Evolutionary conservation across 2,797 vertebrate species (phyloP).

Genomic region (Coregonus suidteri): DNA sequence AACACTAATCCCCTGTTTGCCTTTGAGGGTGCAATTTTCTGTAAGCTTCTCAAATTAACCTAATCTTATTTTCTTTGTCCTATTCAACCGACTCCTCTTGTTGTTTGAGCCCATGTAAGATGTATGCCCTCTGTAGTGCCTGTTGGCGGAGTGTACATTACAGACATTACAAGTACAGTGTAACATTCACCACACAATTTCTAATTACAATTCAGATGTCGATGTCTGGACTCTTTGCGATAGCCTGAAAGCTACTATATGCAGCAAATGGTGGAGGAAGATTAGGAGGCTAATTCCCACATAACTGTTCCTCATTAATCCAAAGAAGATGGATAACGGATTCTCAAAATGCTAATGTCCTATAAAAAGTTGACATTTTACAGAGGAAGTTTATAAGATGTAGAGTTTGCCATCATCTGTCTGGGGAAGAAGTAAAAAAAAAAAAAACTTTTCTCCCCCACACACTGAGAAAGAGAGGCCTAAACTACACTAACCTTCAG

Average conservation of each 20-base stretch:
- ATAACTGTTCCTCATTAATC: slow-evolving; percentile 63
- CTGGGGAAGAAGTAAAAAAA: too few species aligned
- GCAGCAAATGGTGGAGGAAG: slow-evolving; percentile 22
- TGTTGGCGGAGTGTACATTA: slow-evolving; percentile 28
- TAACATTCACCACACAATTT: slow-evolving; percentile 34
- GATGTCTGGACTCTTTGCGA: slow-evolving; percentile 60
- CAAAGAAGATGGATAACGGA: slow-evolving; percentile 45
- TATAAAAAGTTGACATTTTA: slow-evolving; percentile 65
- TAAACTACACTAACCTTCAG: not conserved
- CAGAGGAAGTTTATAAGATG: slow-evolving; percentile 20
- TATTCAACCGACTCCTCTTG: slow-evolving; percentile 40
- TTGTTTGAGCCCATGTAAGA: slow-evolving; percentile 30
- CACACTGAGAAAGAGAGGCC: not conserved
- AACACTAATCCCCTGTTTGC: slow-evolving; percentile 41
- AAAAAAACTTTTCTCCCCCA: too few species aligned
- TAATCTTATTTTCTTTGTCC: slow-evolving; percentile 45
- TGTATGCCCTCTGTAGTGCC: slow-evolving; percentile 9
- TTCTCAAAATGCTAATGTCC: slow-evolving; percentile 60
- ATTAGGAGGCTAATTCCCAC: slow-evolving; percentile 58
- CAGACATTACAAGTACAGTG: slow-evolving; percentile 39
- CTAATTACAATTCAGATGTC: slow-evolving; percentile 51
- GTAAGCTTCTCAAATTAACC: slow-evolving; percentile 53
- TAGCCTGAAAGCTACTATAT: slow-evolving; percentile 34
- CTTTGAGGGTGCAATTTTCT: slow-evolving; percentile 28
- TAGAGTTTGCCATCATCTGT: not conserved